phyloP scores from a whole-genome alignment of 2,888 invertebrate species.

The Stomorhina lunata region DNA sequence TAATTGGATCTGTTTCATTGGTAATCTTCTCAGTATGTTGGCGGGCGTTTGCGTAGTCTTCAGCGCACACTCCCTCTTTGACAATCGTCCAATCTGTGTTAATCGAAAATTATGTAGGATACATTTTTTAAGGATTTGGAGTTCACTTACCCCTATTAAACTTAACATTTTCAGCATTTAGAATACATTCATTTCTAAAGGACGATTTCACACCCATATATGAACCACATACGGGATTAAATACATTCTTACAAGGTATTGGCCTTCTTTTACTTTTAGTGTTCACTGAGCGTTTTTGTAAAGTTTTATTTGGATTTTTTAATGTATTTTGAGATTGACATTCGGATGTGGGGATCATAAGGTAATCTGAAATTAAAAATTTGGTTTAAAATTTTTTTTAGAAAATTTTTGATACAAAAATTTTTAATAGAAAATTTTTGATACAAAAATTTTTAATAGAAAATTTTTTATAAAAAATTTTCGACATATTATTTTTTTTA shows the following conservation, averaged over 20 bases:
- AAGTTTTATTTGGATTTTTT: background rate
- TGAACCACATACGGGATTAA: constrained; percentile 73
- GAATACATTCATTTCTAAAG: constrained; percentile 74
- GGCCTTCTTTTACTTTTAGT: constrained; percentile 42
- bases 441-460: too few relatives aligned
- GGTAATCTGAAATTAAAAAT: constrained; percentile 29
- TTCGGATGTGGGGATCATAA: constrained; percentile 1
- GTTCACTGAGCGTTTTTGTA: constrained; percentile 4
- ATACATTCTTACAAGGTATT: constrained; percentile 71
- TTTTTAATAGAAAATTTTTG: too few relatives aligned
- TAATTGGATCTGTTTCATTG: too few relatives aligned
- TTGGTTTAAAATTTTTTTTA: too few relatives aligned
- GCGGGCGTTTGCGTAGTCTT: constrained; percentile 67
- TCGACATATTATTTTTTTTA: too few relatives aligned
- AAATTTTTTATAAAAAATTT: too few relatives aligned
- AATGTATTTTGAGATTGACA: background rate
- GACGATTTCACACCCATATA: constrained; percentile 75
- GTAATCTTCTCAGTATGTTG: constrained; percentile 48
- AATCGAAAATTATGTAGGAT: too few relatives aligned
- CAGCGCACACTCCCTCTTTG: constrained; percentile 72
- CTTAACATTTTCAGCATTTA: constrained; percentile 73
- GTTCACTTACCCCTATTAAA: constrained; percentile 69
- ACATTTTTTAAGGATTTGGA: background rate
- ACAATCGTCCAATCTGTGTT: constrained; percentile 73
- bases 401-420: too few relatives aligned